Base-by-base conservation (phyloP, 2,888 invertebrate genomes). In the Temnothorax ravouxi region DNA sequence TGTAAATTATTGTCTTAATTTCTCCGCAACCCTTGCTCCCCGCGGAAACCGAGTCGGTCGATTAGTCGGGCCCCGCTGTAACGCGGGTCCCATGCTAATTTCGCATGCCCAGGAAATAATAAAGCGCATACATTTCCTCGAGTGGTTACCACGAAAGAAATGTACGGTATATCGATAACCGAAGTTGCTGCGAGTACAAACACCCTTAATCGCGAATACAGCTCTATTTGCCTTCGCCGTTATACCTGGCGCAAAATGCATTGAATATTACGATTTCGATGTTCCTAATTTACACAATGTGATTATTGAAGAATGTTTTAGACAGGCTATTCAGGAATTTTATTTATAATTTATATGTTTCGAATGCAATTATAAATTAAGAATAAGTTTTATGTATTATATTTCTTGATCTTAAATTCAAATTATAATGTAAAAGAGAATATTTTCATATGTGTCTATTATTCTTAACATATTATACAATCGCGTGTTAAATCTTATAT, bases 1-100 rank as follows among this genome's bases (percentile, higher is more conserved):
- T 87, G 92, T 93, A 92, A 93, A 92, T 93, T 93, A 93, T 93
- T 90, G 92, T 93, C 93, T 93, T 92, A 93, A 93, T 93, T 93
- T 93, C 91, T 86, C 84, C 67, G 84, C 83, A 72, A 66, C 87
- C 85, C 88, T 88, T 25, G 15, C 41, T 41, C 18, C 71, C 59
- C 72, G 61, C 52, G 87, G 86, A 87, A 81, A 77, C 67, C 72
- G 50, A 13, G 47, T 34, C 79, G 56, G 34, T 41, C 80, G 83
- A 50, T 54, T 67, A 80, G 84, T 66, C 52, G 62, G 56, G 54
- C 62, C 82, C 79, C 81, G 64, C 82, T 54, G 77, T 75, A 87
- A 85, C 83, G 85, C 87, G 83, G 88, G 82, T 86, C 72, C 71
- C 72, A 47, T 59, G 72, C 47, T 80, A 80, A 80, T 80, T 72